Evolutionary conservation across 2,888 invertebrate genomes (phyloP), one percentile per base, ranked within the genome.

Genomic region (Noctua comes): DNA sequence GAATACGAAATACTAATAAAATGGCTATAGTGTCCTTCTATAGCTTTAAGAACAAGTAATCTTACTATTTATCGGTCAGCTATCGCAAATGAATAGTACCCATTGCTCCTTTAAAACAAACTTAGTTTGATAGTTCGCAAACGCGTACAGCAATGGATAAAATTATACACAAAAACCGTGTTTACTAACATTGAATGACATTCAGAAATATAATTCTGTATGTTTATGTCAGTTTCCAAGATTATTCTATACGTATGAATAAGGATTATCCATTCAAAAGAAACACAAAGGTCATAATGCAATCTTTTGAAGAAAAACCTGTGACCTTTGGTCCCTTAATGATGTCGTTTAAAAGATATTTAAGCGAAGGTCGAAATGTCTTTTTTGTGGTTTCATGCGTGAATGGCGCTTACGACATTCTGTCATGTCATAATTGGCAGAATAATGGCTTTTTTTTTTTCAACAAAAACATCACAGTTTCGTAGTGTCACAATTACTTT

Each of bases 281-380:
- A 84, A 84, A 70, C 31, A 36, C 40, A 80, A 87, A 72, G 82
- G 84, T 76, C 43, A 66, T 31, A 76, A 78, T 86, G 75, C 78
- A 84, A 81, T 81, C 68, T 76, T 85, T 89, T 77, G 71, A 86
- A 80, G 76, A 73, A 65, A 79, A 79, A 68, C 68, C 73, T 54
- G 46, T 82, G 88, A 88, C 54, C 88, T 83, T 80, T 89, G 76
- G 31, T 74, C 79, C 88, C 76, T 79, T 77, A 80, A 89, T 81
- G 84, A 86, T 68, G 84, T 72, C 74, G 78, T 84, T 83, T 79
- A 62, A 80, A 78, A n/a, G n/a, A n/a, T n/a, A 83, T 84, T 88
- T 83, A 88, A 88, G 57, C 69, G 79, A 87, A 86, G 90, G 87
- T 82, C 77, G 76, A 71, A 82, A 82, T 69, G 77, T 69, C 70